Base-by-base conservation (phyloP, 2,888 invertebrate species). In the Anaspis maculata region DNA sequence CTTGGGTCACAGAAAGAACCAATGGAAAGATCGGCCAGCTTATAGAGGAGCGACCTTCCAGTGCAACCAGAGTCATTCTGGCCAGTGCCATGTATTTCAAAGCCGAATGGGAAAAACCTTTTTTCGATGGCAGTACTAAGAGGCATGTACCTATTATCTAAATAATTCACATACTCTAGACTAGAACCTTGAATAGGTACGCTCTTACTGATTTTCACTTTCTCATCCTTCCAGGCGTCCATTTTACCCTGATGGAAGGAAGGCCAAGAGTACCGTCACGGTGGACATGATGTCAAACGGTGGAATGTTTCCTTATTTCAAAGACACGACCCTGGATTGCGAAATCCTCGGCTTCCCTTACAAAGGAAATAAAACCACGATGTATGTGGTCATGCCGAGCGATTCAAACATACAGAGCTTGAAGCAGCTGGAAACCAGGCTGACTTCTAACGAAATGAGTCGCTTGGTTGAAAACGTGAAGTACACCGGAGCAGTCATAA, bases 321-420 rank as follows among this genome's bases (percentile, higher is more conserved):
- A 69, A 43, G 73, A 72, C 41, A 51, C 49, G 9, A 48, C 54
- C 42, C 51, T 75, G 53, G 73, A 70, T 15, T 69, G 74, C 32
- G 75, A 79, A 48, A 74, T 83, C 51, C 47, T 83, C 39, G 79
- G 76, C 1, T 62, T 85, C 3, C 83, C 84, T 0, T 86, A 85
- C 61, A 78, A 79, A 57, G 80, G 79, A 35, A 71, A 69, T 30
- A 65, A 69, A 25, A 76, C 74, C 25, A 69, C 68, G 0, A 76
- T 86, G 74, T 82, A 81, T 52, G 70, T 77, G 2, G 52, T 85
- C 3, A 68, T 80, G 44, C 84, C 85, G 0, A 64, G 60, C 9
- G 62, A 68, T 5, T 69, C 70, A 0, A 71, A 69, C 22, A 57
- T 56, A 3, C 45, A 62, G 3, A 70, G 61, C 15, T 53, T 81